A percentile compares a stretch with the other conserved stretches of the same genome.
Evolutionary conservation across 1,140 invertebrate species (phyloP).

Genomic region (Odontomachus brunneus): DNA sequence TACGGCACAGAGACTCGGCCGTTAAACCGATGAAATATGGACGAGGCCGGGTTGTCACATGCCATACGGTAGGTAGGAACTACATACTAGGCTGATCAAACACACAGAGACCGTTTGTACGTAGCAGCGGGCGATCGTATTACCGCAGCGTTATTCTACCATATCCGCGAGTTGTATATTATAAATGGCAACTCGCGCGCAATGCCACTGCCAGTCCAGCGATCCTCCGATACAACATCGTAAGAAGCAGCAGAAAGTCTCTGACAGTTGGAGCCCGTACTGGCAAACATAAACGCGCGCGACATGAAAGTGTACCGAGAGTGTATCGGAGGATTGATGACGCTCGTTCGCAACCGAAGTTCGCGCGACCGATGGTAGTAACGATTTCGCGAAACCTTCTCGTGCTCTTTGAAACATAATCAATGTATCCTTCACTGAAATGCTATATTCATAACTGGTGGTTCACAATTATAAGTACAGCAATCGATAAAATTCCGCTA

Average conservation of each 20-base stretch:
- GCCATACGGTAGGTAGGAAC: background rate
- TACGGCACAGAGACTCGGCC: background rate
- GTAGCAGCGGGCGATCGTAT: constrained; percentile 6
- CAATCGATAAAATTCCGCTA: too few species aligned
- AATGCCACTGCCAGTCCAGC: constrained; percentile 7
- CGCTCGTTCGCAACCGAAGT: constrained; percentile 11
- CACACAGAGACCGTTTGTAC: background rate
- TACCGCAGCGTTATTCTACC: constrained; percentile 22
- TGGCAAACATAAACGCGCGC: background rate
- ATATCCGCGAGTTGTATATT: constrained; percentile 23
- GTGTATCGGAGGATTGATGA: constrained; percentile 21
- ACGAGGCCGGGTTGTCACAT: background rate
- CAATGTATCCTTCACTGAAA: too few species aligned
- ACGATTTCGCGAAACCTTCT: constrained; percentile 36
- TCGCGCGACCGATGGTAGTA: constrained; percentile 40
- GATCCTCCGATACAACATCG: background rate
- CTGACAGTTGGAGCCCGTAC: background rate
- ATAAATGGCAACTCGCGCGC: background rate
- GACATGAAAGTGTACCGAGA: constrained; percentile 22
- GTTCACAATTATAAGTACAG: too few species aligned
- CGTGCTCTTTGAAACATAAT: too few species aligned
- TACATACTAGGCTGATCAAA: background rate
- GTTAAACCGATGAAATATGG: constrained; percentile 10
- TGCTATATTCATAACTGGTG: too few species aligned
- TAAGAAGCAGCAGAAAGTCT: background rate